phyloP scores from a whole-genome alignment of 1,140 invertebrate species.

The Penaeus japonicus region DNA sequence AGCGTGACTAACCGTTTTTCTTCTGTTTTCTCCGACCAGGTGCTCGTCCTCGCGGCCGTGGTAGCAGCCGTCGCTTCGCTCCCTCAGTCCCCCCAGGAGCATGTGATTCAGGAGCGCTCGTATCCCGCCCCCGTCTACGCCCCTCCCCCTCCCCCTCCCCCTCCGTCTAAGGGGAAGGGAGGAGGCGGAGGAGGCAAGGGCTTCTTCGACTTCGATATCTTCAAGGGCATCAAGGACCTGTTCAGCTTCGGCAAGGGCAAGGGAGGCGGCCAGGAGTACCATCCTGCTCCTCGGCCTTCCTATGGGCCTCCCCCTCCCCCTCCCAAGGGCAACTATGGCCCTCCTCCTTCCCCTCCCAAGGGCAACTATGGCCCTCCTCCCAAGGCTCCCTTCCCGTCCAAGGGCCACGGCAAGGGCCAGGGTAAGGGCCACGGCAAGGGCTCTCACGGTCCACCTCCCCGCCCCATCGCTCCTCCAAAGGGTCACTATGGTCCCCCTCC shows the following conservation, averaged over 20 bases:
- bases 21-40: no score
- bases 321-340: neutral
- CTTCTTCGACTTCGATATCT: neutral
- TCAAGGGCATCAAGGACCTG: neutral
- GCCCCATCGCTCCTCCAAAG: neutral
- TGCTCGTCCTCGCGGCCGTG: no score
- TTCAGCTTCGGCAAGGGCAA: slow-evolving; percentile 6
- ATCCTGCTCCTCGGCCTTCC: neutral
- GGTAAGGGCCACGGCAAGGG: neutral
- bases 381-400: neutral
- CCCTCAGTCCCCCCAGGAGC: no score
- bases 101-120: no score
- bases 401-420: neutral
- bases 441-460: neutral
- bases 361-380: neutral
- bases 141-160: neutral
- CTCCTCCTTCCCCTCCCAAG: neutral
- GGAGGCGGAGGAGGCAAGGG: neutral
- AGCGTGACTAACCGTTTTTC: no score
- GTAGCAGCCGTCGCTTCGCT: no score
- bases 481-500: neutral
- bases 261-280: neutral
- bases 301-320: neutral
- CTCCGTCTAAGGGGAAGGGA: neutral
- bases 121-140: neutral